phyloP scores from a whole-genome alignment of 2,113 vertebrate species.

The Callipepla squamata region DNA sequence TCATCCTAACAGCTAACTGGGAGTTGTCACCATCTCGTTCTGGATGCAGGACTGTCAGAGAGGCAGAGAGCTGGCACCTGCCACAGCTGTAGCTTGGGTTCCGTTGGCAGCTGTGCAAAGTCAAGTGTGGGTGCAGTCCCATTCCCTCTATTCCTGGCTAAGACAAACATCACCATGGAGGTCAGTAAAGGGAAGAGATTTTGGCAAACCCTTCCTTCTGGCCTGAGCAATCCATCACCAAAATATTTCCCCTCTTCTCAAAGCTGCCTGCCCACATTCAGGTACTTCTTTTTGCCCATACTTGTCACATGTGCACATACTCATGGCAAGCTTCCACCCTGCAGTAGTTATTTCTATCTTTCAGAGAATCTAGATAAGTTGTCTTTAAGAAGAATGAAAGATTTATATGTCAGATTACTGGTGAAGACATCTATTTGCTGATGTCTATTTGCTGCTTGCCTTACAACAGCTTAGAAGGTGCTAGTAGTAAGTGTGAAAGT shows the following conservation, averaged over 20 bases:
- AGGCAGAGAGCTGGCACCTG: neutral
- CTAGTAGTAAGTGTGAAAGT: neutral
- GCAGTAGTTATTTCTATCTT: neutral
- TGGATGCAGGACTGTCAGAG: neutral
- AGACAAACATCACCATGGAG: neutral
- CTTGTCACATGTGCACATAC: neutral
- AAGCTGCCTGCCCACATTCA: neutral
- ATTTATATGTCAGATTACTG: neutral
- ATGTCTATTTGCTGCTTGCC: neutral
- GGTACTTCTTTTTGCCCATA: neutral
- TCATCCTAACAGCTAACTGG: neutral
- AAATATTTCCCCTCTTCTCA: neutral
- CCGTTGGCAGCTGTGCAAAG: neutral
- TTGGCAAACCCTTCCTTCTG: neutral
- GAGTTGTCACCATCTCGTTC: rapidly evolving
- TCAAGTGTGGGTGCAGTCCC: too few relatives aligned
- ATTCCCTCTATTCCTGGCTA: neutral
- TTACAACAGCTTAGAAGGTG: neutral
- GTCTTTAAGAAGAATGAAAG: neutral
- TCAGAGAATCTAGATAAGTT: neutral
- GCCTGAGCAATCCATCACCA: neutral
- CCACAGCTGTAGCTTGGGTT: neutral
- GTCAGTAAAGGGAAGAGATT: neutral
- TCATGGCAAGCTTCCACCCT: neutral
- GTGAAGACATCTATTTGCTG: neutral